These are phyloP conservation scores for Thamnaconus septentrionalis DNA, from an alignment of 2,113 vertebrate genomes.

Conservation along the genomic window DNA sequence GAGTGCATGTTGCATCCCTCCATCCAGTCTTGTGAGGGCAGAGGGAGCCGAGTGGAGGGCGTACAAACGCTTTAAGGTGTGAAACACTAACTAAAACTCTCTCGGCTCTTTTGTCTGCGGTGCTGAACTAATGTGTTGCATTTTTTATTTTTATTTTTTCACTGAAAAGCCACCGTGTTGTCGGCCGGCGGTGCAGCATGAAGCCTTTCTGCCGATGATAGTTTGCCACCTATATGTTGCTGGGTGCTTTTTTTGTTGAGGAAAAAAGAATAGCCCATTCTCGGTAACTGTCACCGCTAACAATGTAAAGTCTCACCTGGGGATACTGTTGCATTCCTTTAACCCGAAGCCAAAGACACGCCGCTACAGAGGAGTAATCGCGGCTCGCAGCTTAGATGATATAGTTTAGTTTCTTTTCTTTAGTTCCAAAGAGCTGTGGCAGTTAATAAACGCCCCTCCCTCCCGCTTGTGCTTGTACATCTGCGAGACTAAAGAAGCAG, in stretches of 20 bases:
- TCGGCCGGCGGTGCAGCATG: neutral
- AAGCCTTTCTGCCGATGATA: constrained; percentile 17
- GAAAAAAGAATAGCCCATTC: neutral
- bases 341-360: constrained; percentile 32
- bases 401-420: constrained; percentile 19
- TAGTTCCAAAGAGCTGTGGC: constrained; percentile 9
- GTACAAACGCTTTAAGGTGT: constrained; percentile 43
- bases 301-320: constrained; percentile 29
- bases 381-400: constrained; percentile 40
- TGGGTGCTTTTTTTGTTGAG: too few species aligned
- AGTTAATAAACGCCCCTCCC: constrained; percentile 53
- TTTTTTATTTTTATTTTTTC: constrained; percentile 4
- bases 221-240: neutral
- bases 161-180: too few species aligned
- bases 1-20: constrained; percentile 14
- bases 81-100: neutral
- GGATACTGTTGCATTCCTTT: constrained; percentile 42
- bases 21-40: constrained; percentile 5
- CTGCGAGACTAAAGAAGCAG: constrained; percentile 53
- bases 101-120: too few species aligned
- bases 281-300: constrained; percentile 27
- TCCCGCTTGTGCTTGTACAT: constrained; percentile 45
- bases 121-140: neutral
- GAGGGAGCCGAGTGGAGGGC: constrained; percentile 34
- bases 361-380: constrained; percentile 43